Conservation (phyloP, 2,888 invertebrate genomes). For the Drosophila vallismaia region DNA sequence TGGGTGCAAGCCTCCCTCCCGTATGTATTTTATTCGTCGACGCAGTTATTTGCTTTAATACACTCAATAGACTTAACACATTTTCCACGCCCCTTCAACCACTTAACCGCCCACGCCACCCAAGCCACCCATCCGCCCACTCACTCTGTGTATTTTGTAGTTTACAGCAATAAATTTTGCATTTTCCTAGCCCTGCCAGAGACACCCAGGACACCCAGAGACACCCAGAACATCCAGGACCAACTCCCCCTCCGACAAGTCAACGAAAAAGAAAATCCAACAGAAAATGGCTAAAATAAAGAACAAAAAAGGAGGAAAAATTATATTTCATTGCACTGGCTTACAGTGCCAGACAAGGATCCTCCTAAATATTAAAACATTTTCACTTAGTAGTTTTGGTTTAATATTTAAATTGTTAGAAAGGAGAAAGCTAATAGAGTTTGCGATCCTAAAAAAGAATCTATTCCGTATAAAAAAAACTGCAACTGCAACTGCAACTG, state of each 20-base stretch:
- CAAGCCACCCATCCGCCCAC: slow-evolving; percentile 4
- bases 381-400: slow-evolving; percentile 1
- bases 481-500: too few species aligned
- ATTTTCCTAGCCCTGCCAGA: slow-evolving; percentile 68
- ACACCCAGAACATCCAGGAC: not conserved
- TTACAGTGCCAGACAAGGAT: slow-evolving; percentile 11
- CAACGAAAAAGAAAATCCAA: not conserved
- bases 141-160: slow-evolving; percentile 56
- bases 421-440: too few species aligned
- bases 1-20: slow-evolving; percentile 45
- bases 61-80: slow-evolving; percentile 78
- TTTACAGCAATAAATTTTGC: slow-evolving; percentile 76
- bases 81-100: slow-evolving; percentile 62
- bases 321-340: slow-evolving; percentile 28
- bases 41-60: slow-evolving; percentile 78
- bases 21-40: slow-evolving; percentile 71
- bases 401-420: not conserved
- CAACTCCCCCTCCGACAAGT: not conserved
- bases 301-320: slow-evolving; percentile 7
- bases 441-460: too few species aligned
- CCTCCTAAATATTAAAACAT: slow-evolving; percentile 7
- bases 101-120: slow-evolving; percentile 1
- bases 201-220: slow-evolving; percentile 38
- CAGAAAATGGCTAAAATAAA: slow-evolving; percentile 24
- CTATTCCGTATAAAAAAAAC: too few species aligned